These are phyloP conservation scores for Drosophila quadrilineata DNA, from an alignment of 1,140 invertebrate genomes.

Conservation along the genomic window DNA sequence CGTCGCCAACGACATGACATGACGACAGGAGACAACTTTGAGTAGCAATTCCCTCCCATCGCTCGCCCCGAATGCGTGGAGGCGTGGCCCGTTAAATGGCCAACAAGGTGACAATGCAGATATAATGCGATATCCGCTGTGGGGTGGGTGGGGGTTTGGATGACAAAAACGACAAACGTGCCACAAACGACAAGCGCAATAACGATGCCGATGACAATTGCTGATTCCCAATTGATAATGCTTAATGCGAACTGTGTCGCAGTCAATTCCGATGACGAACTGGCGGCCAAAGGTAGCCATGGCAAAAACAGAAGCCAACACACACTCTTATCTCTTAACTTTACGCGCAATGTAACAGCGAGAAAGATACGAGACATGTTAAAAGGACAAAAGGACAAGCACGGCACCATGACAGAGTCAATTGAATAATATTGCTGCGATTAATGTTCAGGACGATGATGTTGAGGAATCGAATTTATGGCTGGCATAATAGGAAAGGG, in stretches of 20 bases:
- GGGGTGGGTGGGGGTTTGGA: too few species aligned
- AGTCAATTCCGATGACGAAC: slow-evolving; percentile 41
- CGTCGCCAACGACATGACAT: slow-evolving; percentile 18
- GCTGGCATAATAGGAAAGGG: too few species aligned
- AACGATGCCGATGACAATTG: slow-evolving; percentile 31
- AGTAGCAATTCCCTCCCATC: background rate
- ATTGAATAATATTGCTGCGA: background rate
- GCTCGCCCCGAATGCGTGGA: too few species aligned
- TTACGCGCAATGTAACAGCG: slow-evolving; percentile 65
- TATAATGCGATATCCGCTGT: slow-evolving; percentile 71
- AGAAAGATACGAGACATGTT: slow-evolving; percentile 42
- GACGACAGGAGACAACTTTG: too few species aligned
- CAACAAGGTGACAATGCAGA: slow-evolving; percentile 77
- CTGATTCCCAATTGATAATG: slow-evolving; percentile 67
- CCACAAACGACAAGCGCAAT: slow-evolving; percentile 2
- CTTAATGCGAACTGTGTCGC: slow-evolving; percentile 50
- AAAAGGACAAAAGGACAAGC: slow-evolving; percentile 34
- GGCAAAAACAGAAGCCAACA: slow-evolving; percentile 38
- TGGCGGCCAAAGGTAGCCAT: background rate
- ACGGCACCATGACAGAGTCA: slow-evolving; percentile 2
- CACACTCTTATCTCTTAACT: slow-evolving; percentile 64
- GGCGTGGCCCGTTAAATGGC: slow-evolving; percentile 63
- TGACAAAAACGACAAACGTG: too few species aligned
- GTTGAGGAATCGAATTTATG: background rate
- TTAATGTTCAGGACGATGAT: background rate